Percentiles rank a stretch among this genome's conserved stretches.
Conservation (phyloP, 2,113 vertebrate genomes). For the Indicator maculatus region DNA sequence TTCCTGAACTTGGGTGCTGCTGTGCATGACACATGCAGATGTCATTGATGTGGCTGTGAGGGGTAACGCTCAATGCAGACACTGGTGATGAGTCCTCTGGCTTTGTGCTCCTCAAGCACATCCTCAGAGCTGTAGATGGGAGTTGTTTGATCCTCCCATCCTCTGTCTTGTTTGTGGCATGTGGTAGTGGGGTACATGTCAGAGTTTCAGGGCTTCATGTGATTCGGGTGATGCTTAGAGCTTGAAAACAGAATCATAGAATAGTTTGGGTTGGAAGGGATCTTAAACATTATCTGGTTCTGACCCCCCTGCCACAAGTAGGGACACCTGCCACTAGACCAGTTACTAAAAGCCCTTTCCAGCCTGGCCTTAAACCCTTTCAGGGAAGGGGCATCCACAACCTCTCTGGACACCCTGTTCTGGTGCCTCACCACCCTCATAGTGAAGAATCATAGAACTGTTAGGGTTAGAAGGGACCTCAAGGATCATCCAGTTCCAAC, state of each 20-base stretch:
- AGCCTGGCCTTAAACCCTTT: not conserved
- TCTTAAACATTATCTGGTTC: not conserved
- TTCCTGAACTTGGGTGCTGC: not conserved
- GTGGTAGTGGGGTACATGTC: accelerated
- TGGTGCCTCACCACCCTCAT: not conserved
- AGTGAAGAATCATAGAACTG: not conserved
- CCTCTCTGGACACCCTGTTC: not conserved
- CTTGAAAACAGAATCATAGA: not conserved
- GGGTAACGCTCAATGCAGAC: accelerated
- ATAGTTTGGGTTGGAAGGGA: not conserved
- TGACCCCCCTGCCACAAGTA: not conserved
- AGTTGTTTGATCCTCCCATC: not conserved
- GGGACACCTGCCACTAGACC: not conserved
- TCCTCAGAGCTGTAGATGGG: not conserved
- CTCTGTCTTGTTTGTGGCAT: not conserved
- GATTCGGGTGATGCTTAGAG: not conserved
- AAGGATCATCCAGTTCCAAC: no score
- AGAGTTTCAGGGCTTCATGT: not conserved
- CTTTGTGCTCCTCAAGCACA: not conserved
- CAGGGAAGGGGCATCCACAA: not conserved
- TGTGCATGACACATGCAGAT: accelerated
- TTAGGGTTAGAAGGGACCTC: no score
- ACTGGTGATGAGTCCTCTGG: not conserved
- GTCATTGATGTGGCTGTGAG: not conserved
- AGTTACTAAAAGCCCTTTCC: not conserved